Evolutionary conservation across 1,140 invertebrate species (phyloP), one percentile per base, ranked within the genome.

Genomic region (Drosophila nigrodunni): DNA sequence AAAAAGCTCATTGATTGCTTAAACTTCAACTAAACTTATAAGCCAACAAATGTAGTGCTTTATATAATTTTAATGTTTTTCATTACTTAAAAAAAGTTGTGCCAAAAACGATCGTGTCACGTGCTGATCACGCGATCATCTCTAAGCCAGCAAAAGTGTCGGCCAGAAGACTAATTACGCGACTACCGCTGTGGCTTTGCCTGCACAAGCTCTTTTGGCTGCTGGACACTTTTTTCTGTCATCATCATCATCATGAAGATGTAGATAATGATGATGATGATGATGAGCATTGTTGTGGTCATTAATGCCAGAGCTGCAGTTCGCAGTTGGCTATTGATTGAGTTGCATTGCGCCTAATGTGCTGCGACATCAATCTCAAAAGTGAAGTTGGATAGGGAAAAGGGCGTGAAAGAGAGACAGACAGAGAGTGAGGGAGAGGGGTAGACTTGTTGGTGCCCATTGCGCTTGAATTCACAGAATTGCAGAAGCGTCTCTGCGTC

Each of bases 291-390:
- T 69, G 66, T 50, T 21, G 65, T 41, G 44, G 68, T 88, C 83
- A 89, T 88, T 89, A 88, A 88, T 83, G 83, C 57, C 69, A 62
- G 15, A 37, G 61, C 74, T 55, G 66, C 68, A 64, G 15, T 67
- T 77, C 71, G 83, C 71, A 30, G 25, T 67, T 60, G 76, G 61
- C 82, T 89, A 80, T 89, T 89, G 83, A 88, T 88, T 88, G 83
- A 88, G 83, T 88, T 88, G 83, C 83, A 89, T 61, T 74, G 85
- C 86, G 85, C 74, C 85, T 89, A 89, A 89, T 89, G 85, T 89
- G 85, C 85, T 85, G 85, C 80, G 85, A 89, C 85, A 89, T 89
- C 85, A 89, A 88, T 89, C 81, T 80, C 67, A 59, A 44, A 25
- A 25, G 25, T 4, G 6, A 2, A 30, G 25, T 30, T 6, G 25